These are phyloP conservation scores for Epizoanthus ramosus DNA, from an alignment of 92 coral and sea anemone genomes.

Conservation along the genomic window DNA sequence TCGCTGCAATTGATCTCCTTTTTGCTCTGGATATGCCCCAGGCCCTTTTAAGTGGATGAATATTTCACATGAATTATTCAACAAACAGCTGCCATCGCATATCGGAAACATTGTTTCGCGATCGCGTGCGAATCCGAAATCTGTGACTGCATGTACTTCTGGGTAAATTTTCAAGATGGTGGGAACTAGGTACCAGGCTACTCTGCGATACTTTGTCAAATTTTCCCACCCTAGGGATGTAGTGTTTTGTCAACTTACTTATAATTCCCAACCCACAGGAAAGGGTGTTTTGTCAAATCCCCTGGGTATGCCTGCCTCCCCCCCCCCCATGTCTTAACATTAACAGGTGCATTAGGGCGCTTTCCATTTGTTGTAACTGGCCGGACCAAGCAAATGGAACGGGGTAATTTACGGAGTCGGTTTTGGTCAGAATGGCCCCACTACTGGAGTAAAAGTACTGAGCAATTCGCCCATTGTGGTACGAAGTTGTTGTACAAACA, in stretches of 20 bases:
- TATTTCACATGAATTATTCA: neutral
- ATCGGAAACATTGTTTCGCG: neutral
- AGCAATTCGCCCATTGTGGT: too few relatives aligned
- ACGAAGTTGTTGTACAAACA: too few relatives aligned
- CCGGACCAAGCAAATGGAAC: too few relatives aligned
- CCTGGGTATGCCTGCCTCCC: conserved; percentile 22
- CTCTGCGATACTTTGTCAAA: conserved; percentile 18
- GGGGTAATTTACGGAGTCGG: too few relatives aligned
- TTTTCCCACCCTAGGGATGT: conserved; percentile 2
- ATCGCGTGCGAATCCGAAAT: neutral
- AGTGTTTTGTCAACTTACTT: conserved; percentile 19
- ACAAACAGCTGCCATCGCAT: neutral
- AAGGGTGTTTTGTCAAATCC: conserved; percentile 34
- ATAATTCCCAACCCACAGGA: conserved; percentile 29
- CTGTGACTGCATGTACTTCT: conserved; percentile 15
- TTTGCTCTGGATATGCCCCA: conserved; percentile 15
- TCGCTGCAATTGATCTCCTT: conserved; percentile 15
- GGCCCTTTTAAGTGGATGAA: conserved; percentile 11
- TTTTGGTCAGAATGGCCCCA: too few relatives aligned
- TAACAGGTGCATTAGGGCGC: neutral
- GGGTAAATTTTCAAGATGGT: conserved; percentile 33
- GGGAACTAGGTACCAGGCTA: conserved; percentile 12
- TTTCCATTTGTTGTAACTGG: too few relatives aligned
- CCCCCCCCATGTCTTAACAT: conserved; percentile 19
- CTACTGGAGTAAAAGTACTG: too few relatives aligned